A percentile compares a stretch with the other conserved stretches of the same genome.
phyloP scores from a whole-genome alignment of 2,113 vertebrate genomes.

The Chrysochloris asiatica region DNA sequence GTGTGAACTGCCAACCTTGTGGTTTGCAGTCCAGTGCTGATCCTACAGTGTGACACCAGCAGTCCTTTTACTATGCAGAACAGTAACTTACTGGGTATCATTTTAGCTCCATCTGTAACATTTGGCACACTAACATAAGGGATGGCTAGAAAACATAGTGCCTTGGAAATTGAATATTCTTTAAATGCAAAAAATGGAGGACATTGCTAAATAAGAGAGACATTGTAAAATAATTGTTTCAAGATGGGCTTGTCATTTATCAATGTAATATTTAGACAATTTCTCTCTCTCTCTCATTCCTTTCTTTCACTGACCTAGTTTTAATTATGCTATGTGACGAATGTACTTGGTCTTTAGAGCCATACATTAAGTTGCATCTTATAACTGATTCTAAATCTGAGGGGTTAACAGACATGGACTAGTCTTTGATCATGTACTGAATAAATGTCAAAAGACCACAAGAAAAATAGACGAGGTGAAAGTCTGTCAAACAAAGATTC shows the following conservation, averaged over 20 bases:
- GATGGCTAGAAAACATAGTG: constrained; percentile 30
- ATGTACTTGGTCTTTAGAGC: constrained; percentile 65
- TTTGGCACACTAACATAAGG: background rate
- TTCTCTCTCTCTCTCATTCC: constrained; percentile 55
- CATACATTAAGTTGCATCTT: constrained; percentile 77
- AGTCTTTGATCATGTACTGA: constrained; percentile 79
- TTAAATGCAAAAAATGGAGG: constrained; percentile 56
- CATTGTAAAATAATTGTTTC: constrained; percentile 70
- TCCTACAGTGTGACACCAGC: too few species aligned
- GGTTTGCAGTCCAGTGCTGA: too few species aligned
- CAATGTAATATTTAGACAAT: constrained; percentile 78
- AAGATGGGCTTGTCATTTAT: constrained; percentile 66
- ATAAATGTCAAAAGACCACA: constrained; percentile 77
- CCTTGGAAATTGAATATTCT: constrained; percentile 48
- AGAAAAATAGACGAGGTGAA: constrained; percentile 68
- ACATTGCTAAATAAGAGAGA: constrained; percentile 67
- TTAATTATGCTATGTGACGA: constrained; percentile 79
- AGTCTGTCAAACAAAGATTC: constrained; percentile 74
- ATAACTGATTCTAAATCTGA: constrained; percentile 75
- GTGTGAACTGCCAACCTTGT: too few species aligned
- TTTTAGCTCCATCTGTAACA: constrained; percentile 40
- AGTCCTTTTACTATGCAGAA: constrained; percentile 45
- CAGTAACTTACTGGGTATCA: background rate
- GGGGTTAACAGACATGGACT: constrained; percentile 52
- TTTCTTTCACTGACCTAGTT: constrained; percentile 72